Conservation (phyloP, 2,797 vertebrate species). For the Serranus cabrilla region DNA sequence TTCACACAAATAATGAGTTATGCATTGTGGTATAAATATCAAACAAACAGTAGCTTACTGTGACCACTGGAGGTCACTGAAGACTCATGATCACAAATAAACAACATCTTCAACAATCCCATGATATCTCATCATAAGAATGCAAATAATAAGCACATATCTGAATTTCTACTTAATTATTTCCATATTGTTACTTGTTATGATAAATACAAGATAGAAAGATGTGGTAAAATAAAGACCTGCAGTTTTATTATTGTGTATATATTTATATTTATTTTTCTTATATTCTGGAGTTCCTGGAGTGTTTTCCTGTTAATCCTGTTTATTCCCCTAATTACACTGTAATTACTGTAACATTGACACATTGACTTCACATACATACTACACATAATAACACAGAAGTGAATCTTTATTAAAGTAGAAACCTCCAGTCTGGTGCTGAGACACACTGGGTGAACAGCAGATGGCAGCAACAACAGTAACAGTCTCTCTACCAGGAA, state of each 20-base stretch:
- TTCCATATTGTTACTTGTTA: not conserved
- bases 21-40: not conserved
- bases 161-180: not conserved
- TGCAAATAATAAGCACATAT: not conserved
- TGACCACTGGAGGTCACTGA: conserved; percentile 4
- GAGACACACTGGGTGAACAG: conserved; percentile 8
- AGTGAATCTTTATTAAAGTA: not conserved
- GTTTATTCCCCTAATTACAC: too few species aligned
- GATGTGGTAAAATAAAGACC: too few species aligned
- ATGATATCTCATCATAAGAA: not conserved
- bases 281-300: too few species aligned
- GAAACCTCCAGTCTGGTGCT: not conserved
- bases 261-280: too few species aligned
- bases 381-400: not conserved
- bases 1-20: not conserved
- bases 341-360: too few species aligned
- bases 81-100: not conserved
- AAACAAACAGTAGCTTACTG: not conserved
- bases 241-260: too few species aligned
- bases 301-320: too few species aligned
- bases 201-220: too few species aligned
- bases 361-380: not conserved
- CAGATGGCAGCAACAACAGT: conserved; percentile 49
- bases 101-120: too few species aligned
- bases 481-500: not conserved